These are phyloP conservation scores for Globodera ellingtonae DNA, from an alignment of 1,140 invertebrate genomes.

Conservation along the genomic window DNA sequence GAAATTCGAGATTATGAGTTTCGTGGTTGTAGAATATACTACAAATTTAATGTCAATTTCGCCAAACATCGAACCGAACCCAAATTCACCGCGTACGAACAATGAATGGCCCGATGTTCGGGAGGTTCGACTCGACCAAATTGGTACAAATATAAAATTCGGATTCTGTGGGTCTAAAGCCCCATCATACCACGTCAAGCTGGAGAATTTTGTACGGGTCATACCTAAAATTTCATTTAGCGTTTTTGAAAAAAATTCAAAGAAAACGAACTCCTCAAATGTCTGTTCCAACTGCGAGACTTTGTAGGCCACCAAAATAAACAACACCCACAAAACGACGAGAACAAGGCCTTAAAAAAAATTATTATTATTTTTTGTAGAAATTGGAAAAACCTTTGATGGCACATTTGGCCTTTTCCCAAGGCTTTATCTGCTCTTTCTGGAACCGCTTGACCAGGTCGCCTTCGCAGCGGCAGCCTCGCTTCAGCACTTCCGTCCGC, in stretches of 20 bases:
- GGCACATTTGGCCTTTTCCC: conserved; percentile 77
- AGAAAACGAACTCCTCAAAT: conserved; percentile 76
- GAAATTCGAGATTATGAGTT: too few relatives aligned
- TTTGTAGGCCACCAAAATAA: conserved; percentile 87
- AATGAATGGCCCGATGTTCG: too few relatives aligned
- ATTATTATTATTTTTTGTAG: too few relatives aligned
- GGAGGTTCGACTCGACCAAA: too few relatives aligned
- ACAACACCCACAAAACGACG: conserved; percentile 82
- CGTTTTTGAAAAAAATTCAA: not conserved
- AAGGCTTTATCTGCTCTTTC: conserved; percentile 80
- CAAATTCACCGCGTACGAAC: too few relatives aligned
- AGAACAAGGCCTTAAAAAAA: conserved; percentile 53
- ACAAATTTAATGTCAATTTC: too few relatives aligned
- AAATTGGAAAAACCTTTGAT: conserved; percentile 60
- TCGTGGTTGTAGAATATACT: too few relatives aligned
- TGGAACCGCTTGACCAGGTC: conserved; percentile 83
- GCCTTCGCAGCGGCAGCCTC: conserved; percentile 77
- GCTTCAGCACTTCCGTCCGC: conserved; percentile 50
- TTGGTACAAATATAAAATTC: too few relatives aligned
- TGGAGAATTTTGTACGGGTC: conserved; percentile 96
- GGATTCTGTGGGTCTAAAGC: not conserved
- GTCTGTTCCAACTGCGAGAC: conserved; percentile 96
- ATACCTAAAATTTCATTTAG: conserved; percentile 70
- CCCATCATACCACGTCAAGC: conserved; percentile 74
- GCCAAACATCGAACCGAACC: too few relatives aligned